Percentiles rank a stretch among this genome's conserved stretches.
Evolutionary conservation across 2,113 vertebrate species (phyloP).

Genomic region (Mirza zaza): DNA sequence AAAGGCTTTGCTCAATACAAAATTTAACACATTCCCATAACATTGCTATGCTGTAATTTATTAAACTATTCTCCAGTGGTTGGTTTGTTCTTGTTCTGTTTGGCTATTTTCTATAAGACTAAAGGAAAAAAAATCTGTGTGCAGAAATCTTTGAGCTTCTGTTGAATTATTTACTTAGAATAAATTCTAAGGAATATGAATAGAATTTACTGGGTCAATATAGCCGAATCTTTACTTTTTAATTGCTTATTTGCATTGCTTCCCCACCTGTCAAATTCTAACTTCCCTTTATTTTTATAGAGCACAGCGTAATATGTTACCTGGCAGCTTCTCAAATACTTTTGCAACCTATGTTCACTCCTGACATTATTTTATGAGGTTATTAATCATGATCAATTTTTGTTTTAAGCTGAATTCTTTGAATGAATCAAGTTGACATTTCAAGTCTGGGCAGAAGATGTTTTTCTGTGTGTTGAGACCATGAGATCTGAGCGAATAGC

Average conservation of each 20-base stretch:
- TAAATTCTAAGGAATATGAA: not conserved
- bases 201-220: conserved; percentile 24
- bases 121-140: conserved; percentile 17
- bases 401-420: conserved; percentile 25
- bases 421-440: conserved; percentile 44
- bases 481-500: not conserved
- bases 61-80: conserved; percentile 41
- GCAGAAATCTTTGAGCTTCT: not conserved
- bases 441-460: conserved; percentile 10
- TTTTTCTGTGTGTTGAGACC: not conserved
- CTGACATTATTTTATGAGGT: not conserved
- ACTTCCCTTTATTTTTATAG: not conserved
- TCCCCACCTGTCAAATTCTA: not conserved
- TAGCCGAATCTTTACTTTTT: conserved; percentile 46
- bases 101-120: conserved; percentile 27
- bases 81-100: conserved; percentile 27
- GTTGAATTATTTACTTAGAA: conserved; percentile 56
- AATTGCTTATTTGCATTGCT: conserved; percentile 51
- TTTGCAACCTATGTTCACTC: not conserved
- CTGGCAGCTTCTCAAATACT: conserved; percentile 52
- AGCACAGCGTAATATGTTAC: not conserved
- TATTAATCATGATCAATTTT: conserved; percentile 50
- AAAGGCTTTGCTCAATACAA: conserved; percentile 12
- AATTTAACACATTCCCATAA: conserved; percentile 58
- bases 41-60: conserved; percentile 32